Evolutionary conservation across 1,140 invertebrate genomes (phyloP).

Genomic region (Uloborus diversus): DNA sequence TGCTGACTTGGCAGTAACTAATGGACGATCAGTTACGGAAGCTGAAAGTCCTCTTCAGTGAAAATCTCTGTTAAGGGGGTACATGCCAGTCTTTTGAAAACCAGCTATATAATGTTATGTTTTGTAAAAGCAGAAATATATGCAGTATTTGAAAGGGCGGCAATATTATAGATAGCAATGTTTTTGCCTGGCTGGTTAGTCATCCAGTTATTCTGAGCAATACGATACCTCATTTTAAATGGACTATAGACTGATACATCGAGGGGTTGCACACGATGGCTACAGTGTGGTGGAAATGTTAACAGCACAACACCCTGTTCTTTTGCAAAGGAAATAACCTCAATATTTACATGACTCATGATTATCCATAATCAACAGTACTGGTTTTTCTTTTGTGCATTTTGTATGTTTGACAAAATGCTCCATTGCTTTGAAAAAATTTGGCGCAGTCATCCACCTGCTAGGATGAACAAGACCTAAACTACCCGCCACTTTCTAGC

Average conservation of each 20-base stretch:
- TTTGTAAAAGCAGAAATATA: not conserved
- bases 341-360: constrained; percentile 5
- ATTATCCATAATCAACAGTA: not conserved
- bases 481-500: constrained; percentile 62
- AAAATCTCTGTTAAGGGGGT: constrained; percentile 1
- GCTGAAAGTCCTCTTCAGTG: not conserved
- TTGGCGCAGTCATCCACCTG: constrained; percentile 66
- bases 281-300: not conserved
- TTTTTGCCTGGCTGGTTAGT: constrained; percentile 6
- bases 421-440: constrained; percentile 59
- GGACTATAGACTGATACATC: not conserved
- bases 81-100: too few species aligned
- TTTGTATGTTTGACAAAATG: constrained; percentile 15
- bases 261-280: not conserved
- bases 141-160: not conserved
- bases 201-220: constrained; percentile 13
- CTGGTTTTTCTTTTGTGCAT: constrained; percentile 4
- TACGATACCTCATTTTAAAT: constrained; percentile 7
- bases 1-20: not conserved
- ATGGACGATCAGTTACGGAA: not conserved
- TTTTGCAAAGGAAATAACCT: constrained; percentile 4
- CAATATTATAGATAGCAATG: not conserved
- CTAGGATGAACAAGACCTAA: constrained; percentile 63
- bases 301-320: constrained; percentile 9
- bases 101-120: not conserved